Evolutionary conservation across 1,140 invertebrate species (phyloP), one percentile per base, ranked within the genome.

Genomic region (Trissolcus basalis): DNA sequence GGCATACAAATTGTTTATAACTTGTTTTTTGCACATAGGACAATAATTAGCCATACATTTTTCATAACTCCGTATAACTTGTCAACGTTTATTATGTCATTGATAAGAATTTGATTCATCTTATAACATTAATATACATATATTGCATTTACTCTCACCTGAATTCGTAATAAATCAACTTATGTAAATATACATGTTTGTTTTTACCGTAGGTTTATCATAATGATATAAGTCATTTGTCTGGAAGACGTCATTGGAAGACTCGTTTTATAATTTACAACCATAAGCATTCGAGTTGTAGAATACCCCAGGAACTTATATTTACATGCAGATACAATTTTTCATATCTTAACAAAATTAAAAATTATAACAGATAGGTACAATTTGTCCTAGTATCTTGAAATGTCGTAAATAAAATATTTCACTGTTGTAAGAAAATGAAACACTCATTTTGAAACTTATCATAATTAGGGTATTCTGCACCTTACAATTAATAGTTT

Each of bases 161-260:
- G 8, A 13, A 48, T 41, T 51, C 54, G 13, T 54, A 59, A 61
- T 73, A 73, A 72, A 73, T 78, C 72, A 51, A 72, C 64, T 47
- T 65, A 67, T 72, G 56, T 36, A 56, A 60, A 64, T 47, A 68
- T 77, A 72, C 55, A 77, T 58, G 11, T 65, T 61, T 44, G 53
- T 64, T 56, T 58, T 47, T 48, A 16, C 6, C 43, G 53, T 44
- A 43, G 41, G 11, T 64, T 7, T 50, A 49, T 12, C 35, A 39
- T n/a, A 15, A 67, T 48, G 54, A 50, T 39, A 67, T 53, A 44
- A 72, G 58, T 61, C 44, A 33, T 63, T 64, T 27, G 61, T 77
- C 19, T 72, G 64, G 68, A 70, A 77, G 67, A 77, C 73, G 70
- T 77, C 73, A 65, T 45, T 77, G 67, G 73, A 77, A 77, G 68